Evolutionary conservation across 2,888 invertebrate species (phyloP).

Genomic region (Agrochola lychnidis): DNA sequence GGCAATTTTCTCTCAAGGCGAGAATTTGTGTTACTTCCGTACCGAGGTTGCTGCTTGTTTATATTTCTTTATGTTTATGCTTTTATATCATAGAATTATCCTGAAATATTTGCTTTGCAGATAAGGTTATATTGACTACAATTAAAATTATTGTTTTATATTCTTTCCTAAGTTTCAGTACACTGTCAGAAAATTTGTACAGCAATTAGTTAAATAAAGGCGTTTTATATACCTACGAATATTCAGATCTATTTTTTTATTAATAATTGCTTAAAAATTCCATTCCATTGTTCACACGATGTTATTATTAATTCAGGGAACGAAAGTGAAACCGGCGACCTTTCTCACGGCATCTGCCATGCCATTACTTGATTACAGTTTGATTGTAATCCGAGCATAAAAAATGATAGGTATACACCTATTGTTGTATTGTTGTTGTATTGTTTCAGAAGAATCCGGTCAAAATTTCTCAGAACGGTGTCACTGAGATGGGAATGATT

Average conservation of each 20-base stretch:
- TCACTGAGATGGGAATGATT: neutral
- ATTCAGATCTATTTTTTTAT: neutral
- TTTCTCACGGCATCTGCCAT: constrained; percentile 32
- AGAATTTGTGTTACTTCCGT: neutral
- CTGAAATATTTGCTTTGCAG: neutral
- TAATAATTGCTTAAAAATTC: constrained; percentile 4
- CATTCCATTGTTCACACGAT: constrained; percentile 27
- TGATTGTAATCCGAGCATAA: constrained; percentile 5
- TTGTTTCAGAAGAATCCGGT: constrained; percentile 6
- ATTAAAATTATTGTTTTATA: neutral
- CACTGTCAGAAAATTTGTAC: neutral
- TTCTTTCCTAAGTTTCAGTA: neutral
- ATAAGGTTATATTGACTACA: neutral
- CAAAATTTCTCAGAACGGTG: constrained; percentile 5
- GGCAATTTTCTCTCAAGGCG: constrained; percentile 11
- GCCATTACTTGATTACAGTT: neutral
- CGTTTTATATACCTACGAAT: neutral
- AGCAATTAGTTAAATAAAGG: neutral
- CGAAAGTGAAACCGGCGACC: constrained; percentile 33
- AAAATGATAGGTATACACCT: neutral
- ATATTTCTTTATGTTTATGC: neutral
- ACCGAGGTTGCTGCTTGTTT: neutral
- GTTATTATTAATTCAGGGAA: constrained; percentile 26
- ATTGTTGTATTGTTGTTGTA: too few species aligned
- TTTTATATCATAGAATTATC: neutral